Evolutionary conservation across 2,797 vertebrate species (phyloP), one percentile per base, ranked within the genome.

Genomic region (Echeneis naucrates): DNA sequence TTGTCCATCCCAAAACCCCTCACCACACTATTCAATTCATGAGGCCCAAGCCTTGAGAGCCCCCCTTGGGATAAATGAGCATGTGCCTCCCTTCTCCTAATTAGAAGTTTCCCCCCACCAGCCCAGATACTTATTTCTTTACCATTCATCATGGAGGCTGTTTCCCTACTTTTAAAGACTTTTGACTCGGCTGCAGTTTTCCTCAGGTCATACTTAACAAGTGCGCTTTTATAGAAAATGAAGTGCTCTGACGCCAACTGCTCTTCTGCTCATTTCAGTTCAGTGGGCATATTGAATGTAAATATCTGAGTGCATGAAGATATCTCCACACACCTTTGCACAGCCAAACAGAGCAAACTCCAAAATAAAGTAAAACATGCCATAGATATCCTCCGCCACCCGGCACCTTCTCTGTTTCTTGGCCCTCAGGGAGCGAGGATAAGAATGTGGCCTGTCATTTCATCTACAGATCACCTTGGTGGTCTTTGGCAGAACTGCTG

Each of bases 11-110:
- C 72, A 72, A 77, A 83, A 68, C 75, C 75, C 72, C 75, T 87
- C 85, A 84, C 87, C 91, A 88, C 90, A 90, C 84, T 90, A 80
- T 90, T 89, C 87, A 75, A 84, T 90, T 92, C 89, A 90, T 88
- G 84, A 88, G 82, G 84, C 88, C 27, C 16, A 79, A 78, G 67
- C 77, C 80, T 75, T 88, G 61, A 89, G 83, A 80, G 73, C 65
- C 70, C 81, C 81, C 76, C 70, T 75, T 57, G 85, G 88, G 88
- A 88, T 81, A 67, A 86, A 79, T 59, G 82, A 87, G 84, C 85
- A 53, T 74, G 75, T 64, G 82, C 88, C 81, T 84, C 86, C 67
- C 75, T 50, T 84, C 84, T 91, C 27, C 48, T 91, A 91, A 93
- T 93, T 88, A 88, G 86, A 91, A 84, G 80, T 89, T 88, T 91